Evolutionary conservation across 2,797 vertebrate genomes (phyloP), one percentile per base, ranked within the genome.

Genomic region (Neoniphon sammara): DNA sequence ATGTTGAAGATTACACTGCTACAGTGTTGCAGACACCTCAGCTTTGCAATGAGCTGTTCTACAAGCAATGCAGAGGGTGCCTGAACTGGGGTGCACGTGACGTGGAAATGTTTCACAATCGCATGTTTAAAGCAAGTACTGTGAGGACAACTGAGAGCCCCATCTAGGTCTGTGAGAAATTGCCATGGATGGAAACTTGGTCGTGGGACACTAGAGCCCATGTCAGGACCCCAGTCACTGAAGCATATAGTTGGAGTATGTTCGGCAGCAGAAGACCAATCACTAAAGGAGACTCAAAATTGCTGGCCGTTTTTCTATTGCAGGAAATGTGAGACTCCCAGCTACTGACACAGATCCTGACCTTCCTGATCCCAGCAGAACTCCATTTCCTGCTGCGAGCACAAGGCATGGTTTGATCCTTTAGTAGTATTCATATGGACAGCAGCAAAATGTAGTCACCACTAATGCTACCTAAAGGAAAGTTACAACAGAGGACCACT

Each of bases 381-480:
- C 73, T 75, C 75, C 15, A 88, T 91, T 90, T 93, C 91, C 91
- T 90, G 84, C 79, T 78, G 78, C 63, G 77, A 42, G 54, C 50
- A 73, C 54, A 70, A 46, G 53, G 54, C 71, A 55, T 31, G 46
- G 53, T 50, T 71, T 58, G 25, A 80, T 77, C 77, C 61, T 77
- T 34, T 83, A 60, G 62, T 81, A 59, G 25, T 63, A 77, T 67
- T 73, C 66, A 55, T 56, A 64, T 30, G 47, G 81, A 65, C 21
- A 44, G 61, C 21, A 66, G 46, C 30, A 73, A 79, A 73, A 79
- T 50, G 50, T 39, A 58, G 57, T 59, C 5, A 31, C 66, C 44
- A 18, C 30, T 72, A 70, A 83, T 61, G 53, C 64, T 23, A 78
- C 76, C 34, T 36, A 7, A 53, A 65, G 61, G 50, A 9, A 58